Evolutionary conservation across 2,113 vertebrate genomes (phyloP).

Genomic region (Lynx canadensis): DNA sequence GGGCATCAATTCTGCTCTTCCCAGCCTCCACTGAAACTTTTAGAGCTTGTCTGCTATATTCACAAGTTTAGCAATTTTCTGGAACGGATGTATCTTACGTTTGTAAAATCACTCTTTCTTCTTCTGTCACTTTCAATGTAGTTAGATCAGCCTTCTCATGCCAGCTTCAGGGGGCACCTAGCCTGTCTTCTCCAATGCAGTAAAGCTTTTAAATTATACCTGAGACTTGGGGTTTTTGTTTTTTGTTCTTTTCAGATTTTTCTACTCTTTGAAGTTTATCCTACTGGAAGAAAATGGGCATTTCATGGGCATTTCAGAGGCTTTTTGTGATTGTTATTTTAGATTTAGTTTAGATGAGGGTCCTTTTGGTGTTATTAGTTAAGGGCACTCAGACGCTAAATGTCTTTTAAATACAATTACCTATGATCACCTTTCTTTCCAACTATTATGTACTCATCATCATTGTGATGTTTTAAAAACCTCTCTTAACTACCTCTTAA

Average conservation of each 20-base stretch:
- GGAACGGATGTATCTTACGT: not conserved
- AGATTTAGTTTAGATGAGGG: not conserved
- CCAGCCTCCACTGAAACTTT: not conserved
- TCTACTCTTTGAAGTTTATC: not conserved
- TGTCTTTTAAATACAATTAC: constrained; percentile 18
- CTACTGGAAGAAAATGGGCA: not conserved
- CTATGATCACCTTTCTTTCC: not conserved
- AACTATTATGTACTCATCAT: not conserved
- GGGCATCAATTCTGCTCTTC: not conserved
- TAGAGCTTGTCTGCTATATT: not conserved
- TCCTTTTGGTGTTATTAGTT: not conserved
- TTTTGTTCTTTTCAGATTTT: not conserved
- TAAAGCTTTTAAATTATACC: not conserved
- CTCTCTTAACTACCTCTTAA: not conserved
- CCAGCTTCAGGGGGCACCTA: not conserved
- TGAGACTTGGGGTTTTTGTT: not conserved
- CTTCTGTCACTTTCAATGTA: not conserved
- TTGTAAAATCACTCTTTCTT: not conserved
- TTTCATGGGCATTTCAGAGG: not conserved
- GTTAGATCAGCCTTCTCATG: not conserved
- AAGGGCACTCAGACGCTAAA: not conserved
- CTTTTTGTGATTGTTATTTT: not conserved
- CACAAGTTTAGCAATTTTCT: not conserved
- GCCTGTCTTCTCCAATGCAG: not conserved
- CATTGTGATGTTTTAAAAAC: not conserved